These are phyloP conservation scores for Philopotamus ludificatus DNA, from an alignment of 1,140 invertebrate species.

Conservation along the genomic window DNA sequence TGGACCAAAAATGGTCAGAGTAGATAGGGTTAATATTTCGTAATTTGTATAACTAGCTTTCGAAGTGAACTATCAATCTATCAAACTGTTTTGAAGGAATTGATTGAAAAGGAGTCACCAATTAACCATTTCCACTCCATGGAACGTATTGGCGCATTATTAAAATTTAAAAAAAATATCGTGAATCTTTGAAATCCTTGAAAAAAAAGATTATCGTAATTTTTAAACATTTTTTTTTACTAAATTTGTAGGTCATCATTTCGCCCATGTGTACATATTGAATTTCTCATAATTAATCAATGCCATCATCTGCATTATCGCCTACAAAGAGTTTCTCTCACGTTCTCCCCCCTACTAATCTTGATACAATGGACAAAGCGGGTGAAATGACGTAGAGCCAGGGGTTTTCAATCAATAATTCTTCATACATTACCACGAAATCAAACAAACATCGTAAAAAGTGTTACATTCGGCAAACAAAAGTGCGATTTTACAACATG, in stretches of 20 bases:
- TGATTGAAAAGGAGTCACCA: no score
- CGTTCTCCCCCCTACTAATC: not conserved
- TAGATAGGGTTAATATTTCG: no score
- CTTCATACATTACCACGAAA: not conserved
- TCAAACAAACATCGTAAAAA: not conserved
- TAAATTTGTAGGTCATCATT: not conserved
- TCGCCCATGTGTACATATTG: not conserved
- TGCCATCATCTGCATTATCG: not conserved
- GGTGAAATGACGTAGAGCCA: not conserved
- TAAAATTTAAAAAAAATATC: not conserved
- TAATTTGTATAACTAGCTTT: no score
- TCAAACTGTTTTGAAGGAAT: no score
- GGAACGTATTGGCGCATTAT: no score
- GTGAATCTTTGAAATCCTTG: not conserved
- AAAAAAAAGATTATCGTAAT: not conserved
- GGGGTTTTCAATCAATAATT: not conserved
- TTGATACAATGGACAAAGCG: constrained; percentile 3
- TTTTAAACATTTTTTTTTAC: not conserved
- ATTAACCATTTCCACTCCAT: no score
- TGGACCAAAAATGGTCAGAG: no score
- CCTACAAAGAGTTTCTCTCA: not conserved
- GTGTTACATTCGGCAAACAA: not conserved
- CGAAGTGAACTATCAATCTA: no score
- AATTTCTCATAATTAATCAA: not conserved
- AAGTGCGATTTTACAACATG: not conserved